phyloP scores from a whole-genome alignment of 2,888 invertebrate species.

The Schizaphis graminum region DNA sequence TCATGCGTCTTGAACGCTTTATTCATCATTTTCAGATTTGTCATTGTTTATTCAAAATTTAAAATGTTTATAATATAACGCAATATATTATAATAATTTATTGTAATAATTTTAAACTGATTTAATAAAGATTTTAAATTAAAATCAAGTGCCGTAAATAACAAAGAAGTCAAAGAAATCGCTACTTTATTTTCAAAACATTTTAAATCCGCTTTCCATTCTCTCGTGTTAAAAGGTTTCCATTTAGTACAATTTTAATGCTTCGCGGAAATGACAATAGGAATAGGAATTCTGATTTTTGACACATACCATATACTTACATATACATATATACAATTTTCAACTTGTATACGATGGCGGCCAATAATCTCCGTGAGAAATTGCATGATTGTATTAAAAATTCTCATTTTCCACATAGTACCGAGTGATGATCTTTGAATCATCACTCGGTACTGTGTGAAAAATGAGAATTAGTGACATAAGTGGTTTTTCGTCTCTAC shows the following conservation, averaged over 20 bases:
- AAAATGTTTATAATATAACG: neutral
- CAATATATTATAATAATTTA: neutral
- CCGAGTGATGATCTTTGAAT: neutral
- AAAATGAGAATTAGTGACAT: neutral
- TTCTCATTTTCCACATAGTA: neutral
- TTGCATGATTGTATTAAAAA: neutral
- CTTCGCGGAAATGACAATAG: neutral
- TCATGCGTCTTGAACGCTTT: neutral
- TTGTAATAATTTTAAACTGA: neutral
- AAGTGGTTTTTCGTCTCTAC: neutral
- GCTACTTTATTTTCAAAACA: neutral
- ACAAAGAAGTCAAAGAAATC: neutral
- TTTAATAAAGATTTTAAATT: neutral
- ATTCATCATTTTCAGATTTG: neutral
- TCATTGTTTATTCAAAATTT: neutral
- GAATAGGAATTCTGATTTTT: neutral
- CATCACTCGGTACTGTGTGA: neutral
- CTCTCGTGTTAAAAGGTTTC: too few relatives aligned
- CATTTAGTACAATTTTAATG: too few relatives aligned
- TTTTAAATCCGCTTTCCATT: neutral
- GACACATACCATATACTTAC: neutral
- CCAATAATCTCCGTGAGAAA: neutral
- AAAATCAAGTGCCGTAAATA: neutral
- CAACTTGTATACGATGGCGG: neutral
- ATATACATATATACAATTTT: neutral